A percentile compares a stretch with the other conserved stretches of the same genome.
These are phyloP conservation scores for Eristalis pertinax DNA, from an alignment of 2,888 invertebrate genomes.

Conservation along the genomic window DNA sequence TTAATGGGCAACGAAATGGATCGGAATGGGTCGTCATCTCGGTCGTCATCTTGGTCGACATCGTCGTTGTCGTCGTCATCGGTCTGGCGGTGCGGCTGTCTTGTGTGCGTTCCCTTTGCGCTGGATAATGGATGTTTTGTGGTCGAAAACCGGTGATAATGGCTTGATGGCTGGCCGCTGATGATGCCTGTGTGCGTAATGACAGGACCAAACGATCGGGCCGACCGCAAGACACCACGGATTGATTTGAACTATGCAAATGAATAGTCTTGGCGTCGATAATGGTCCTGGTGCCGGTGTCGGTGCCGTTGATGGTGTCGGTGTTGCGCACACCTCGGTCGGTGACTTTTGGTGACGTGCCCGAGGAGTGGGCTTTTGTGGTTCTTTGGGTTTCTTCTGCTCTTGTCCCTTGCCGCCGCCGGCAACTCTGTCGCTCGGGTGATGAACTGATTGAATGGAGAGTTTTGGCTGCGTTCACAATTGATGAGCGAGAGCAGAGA, in stretches of 20 bases:
- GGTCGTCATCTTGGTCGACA: not conserved
- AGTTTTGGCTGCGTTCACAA: not conserved
- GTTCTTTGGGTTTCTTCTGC: constrained; percentile 12
- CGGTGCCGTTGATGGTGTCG: not conserved
- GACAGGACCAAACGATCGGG: constrained; percentile 26
- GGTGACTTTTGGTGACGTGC: constrained; percentile 57
- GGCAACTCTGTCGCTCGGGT: not conserved
- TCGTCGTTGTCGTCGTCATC: not conserved
- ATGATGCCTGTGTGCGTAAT: constrained; percentile 29
- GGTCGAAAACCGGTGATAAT: constrained; percentile 52
- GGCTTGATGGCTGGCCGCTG: not conserved
- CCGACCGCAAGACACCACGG: constrained; percentile 61
- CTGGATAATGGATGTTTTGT: constrained; percentile 61
- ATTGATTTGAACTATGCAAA: constrained; percentile 71
- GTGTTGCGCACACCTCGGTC: constrained; percentile 15
- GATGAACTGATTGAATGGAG: not conserved
- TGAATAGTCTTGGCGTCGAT: constrained; percentile 53
- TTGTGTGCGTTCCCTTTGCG: constrained; percentile 31
- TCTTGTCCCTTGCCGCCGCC: not conserved
- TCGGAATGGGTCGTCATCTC: not conserved
- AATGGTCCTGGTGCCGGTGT: not conserved
- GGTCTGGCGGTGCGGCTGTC: constrained; percentile 15
- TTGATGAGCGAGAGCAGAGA: not conserved
- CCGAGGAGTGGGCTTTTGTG: constrained; percentile 43
- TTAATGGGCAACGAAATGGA: constrained; percentile 45